Evolutionary conservation across 1,140 invertebrate genomes (phyloP).

Genomic region (Drosophila nannoptera): DNA sequence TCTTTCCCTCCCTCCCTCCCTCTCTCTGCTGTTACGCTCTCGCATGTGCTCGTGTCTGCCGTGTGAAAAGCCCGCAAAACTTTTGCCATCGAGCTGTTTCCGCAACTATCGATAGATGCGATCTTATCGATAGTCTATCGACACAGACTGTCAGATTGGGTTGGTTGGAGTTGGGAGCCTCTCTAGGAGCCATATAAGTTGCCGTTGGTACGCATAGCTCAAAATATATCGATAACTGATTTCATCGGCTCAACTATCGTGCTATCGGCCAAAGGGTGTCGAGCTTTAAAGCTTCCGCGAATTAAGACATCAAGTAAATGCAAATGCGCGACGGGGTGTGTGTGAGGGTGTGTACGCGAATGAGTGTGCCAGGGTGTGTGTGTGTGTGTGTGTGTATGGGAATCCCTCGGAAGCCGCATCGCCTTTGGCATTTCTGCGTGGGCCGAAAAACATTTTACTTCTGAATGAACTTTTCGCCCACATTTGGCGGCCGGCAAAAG

Average conservation of each 20-base stretch:
- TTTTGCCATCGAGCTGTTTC: neutral
- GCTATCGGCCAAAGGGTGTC: neutral
- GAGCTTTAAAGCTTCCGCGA: conserved; percentile 2
- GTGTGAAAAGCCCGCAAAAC: conserved; percentile 2
- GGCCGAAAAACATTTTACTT: conserved; percentile 18
- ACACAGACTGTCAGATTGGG: neutral
- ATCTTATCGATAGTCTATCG: neutral
- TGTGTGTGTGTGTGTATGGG: neutral
- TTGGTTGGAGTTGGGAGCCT: too few relatives aligned
- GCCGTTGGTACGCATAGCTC: neutral
- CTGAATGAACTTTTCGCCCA: conserved; percentile 24
- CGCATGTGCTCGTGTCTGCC: neutral
- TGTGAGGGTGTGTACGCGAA: neutral
- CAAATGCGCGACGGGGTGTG: neutral
- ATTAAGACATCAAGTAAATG: neutral
- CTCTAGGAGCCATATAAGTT: too few relatives aligned
- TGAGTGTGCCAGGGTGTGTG: neutral
- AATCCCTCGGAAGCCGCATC: conserved; percentile 7
- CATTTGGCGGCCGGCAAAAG: conserved; percentile 24
- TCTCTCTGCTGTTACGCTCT: neutral
- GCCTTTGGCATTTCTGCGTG: conserved; percentile 30
- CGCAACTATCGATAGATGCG: neutral
- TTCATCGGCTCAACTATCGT: neutral
- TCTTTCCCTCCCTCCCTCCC: neutral
- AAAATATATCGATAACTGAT: neutral